A percentile compares a stretch with the other conserved stretches of the same genome.
Evolutionary conservation across 2,888 invertebrate genomes (phyloP).

Genomic region (Lepetodrilus schrolli): DNA sequence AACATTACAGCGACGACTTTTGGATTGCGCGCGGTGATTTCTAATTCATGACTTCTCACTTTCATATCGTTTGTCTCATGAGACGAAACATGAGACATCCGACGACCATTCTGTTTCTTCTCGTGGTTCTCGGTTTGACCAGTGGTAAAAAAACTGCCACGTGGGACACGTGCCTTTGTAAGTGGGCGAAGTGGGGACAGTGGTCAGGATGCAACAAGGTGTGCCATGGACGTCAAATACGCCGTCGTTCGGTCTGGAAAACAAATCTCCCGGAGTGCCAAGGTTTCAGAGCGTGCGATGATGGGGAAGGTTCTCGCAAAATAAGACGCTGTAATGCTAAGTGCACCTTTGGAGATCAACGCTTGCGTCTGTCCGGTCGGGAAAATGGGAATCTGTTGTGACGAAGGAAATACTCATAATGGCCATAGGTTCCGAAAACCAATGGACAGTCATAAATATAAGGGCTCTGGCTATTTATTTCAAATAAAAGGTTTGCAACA

Average conservation of each 20-base stretch:
- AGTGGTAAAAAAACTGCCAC: neutral
- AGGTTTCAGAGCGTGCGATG: constrained; percentile 8
- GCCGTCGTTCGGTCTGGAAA: constrained; percentile 19
- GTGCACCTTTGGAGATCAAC: neutral
- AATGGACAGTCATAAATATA: too few species aligned
- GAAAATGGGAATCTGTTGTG: constrained; percentile 7
- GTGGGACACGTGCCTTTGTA: constrained; percentile 26
- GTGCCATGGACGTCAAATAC: constrained; percentile 8
- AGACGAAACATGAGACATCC: too few species aligned
- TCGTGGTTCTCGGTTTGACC: too few species aligned
- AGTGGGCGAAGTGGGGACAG: constrained; percentile 13
- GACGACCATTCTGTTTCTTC: too few species aligned
- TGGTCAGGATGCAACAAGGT: constrained; percentile 22
- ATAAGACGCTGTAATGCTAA: neutral
- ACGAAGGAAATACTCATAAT: constrained; percentile 11
- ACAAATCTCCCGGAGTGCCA: neutral
- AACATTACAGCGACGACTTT: too few species aligned
- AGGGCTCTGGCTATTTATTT: too few species aligned
- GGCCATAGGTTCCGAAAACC: too few species aligned
- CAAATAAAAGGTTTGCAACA: too few species aligned
- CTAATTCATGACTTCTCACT: too few species aligned
- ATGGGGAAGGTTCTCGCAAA: neutral
- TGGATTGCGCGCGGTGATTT: too few species aligned
- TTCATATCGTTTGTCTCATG: too few species aligned
- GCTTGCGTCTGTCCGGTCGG: constrained; percentile 11